Evolutionary conservation across 2,113 vertebrate genomes (phyloP).

Genomic region (Tragelaphus imberbis): DNA sequence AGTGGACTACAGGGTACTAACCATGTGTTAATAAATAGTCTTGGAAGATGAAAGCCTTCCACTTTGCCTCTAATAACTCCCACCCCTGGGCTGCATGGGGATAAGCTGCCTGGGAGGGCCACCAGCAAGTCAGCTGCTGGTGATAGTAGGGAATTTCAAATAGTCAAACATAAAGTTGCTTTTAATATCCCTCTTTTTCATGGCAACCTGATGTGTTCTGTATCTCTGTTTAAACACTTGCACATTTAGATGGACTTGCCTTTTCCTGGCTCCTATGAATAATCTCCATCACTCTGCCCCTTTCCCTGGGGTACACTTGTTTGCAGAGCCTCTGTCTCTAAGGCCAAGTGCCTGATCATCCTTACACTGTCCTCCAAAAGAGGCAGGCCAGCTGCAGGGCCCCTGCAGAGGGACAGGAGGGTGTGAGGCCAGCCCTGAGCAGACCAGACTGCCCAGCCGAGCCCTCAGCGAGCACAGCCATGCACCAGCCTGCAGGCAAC

Average conservation of each 20-base stretch:
- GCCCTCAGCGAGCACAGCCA: neutral
- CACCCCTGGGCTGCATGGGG: neutral
- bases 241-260: neutral
- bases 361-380: neutral
- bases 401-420: neutral
- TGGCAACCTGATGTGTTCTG: neutral
- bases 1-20: neutral
- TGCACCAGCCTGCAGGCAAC: neutral
- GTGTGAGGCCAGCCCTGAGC: neutral
- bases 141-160: constrained; percentile 20
- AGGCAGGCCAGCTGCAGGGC: neutral
- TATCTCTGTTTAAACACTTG: neutral
- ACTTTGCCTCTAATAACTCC: constrained; percentile 2
- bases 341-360: neutral
- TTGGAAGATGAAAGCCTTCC: constrained; percentile 22
- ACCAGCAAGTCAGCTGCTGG: neutral
- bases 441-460: neutral
- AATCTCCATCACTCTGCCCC: neutral
- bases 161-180: neutral
- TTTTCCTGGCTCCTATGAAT: neutral
- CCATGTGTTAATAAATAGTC: constrained; percentile 14
- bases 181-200: constrained; percentile 8
- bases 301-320: neutral
- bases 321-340: neutral
- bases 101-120: neutral